Evolutionary conservation across 2,113 vertebrate species (phyloP).

Genomic region (Grus americana): DNA sequence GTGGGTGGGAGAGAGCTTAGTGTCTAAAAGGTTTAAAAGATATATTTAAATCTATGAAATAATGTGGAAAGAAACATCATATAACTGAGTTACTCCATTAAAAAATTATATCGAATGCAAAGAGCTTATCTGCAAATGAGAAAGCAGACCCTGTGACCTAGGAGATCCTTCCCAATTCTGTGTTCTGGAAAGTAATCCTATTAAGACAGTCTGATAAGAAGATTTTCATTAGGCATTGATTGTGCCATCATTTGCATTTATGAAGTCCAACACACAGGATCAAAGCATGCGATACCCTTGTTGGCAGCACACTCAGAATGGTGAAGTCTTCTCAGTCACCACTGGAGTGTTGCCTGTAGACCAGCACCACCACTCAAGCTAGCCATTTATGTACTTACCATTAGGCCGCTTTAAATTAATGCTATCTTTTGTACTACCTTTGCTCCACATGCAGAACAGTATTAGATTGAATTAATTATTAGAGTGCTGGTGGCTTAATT

Average conservation of each 20-base stretch:
- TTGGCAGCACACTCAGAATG: not conserved
- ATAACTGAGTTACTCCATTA: not conserved
- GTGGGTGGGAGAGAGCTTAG: not conserved
- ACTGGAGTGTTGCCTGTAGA: not conserved
- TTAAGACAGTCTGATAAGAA: conserved; percentile 38
- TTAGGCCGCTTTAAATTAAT: not conserved
- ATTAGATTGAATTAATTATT: not conserved
- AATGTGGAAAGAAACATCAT: not conserved
- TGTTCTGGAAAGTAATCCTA: conserved; percentile 29
- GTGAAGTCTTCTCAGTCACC: not conserved
- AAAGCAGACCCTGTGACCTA: not conserved
- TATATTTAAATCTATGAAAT: not conserved
- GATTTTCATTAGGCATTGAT: conserved; percentile 32
- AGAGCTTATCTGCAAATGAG: not conserved
- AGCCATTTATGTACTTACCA: not conserved
- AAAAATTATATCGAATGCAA: not conserved
- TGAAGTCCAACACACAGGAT: not conserved
- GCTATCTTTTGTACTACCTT: not conserved
- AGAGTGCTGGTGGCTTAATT: not conserved
- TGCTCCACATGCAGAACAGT: not conserved
- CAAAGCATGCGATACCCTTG: not conserved
- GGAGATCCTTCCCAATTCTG: not conserved
- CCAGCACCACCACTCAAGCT: not conserved
- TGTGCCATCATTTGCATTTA: conserved; percentile 24
- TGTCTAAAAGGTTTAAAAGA: not conserved